phyloP scores from a whole-genome alignment of 2,888 invertebrate genomes.

The Leptinotarsa rubiginosa region DNA sequence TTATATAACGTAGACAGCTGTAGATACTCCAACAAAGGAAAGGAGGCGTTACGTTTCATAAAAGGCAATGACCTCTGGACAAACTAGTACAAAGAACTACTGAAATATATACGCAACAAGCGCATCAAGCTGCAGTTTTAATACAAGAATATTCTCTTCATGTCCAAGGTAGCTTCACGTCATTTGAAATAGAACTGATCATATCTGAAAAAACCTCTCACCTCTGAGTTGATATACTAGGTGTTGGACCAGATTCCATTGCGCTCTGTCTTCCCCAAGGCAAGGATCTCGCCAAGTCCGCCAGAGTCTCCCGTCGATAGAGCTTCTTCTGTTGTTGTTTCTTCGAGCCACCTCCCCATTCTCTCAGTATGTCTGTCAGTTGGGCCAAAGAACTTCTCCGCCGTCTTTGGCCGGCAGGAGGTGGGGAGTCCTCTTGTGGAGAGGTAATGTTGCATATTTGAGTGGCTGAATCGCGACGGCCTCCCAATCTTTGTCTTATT shows the following conservation, averaged over 20 bases:
- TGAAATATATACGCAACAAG: too few species aligned
- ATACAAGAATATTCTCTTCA: too few species aligned
- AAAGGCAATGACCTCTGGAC: too few species aligned
- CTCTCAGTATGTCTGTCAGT: conserved; percentile 84
- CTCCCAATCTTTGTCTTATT: conserved; percentile 85
- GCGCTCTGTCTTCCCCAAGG: conserved; percentile 82
- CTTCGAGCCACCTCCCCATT: conserved; percentile 81
- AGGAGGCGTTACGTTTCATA: too few species aligned
- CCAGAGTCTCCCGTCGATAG: conserved; percentile 86
- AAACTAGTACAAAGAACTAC: too few species aligned
- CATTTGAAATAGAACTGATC: too few species aligned
- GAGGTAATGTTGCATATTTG: conserved; percentile 89
- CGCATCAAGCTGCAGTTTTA: too few species aligned
- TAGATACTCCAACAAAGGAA: too few species aligned
- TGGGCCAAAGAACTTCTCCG: conserved; percentile 86
- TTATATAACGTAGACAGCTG: too few species aligned
- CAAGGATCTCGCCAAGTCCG: conserved; percentile 86
- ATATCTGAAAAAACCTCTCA: conserved; percentile 22
- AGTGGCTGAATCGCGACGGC: conserved; percentile 89
- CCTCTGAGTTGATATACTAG: conserved; percentile 62
- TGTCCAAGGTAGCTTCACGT: too few species aligned
- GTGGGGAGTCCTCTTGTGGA: conserved; percentile 80
- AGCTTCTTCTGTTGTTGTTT: conserved; percentile 75
- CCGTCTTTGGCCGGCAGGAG: conserved; percentile 72
- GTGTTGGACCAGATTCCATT: conserved; percentile 66